Percentiles rank a stretch among this genome's conserved stretches.
Conservation (phyloP, 2,797 vertebrate species). For the Momotus momota region DNA sequence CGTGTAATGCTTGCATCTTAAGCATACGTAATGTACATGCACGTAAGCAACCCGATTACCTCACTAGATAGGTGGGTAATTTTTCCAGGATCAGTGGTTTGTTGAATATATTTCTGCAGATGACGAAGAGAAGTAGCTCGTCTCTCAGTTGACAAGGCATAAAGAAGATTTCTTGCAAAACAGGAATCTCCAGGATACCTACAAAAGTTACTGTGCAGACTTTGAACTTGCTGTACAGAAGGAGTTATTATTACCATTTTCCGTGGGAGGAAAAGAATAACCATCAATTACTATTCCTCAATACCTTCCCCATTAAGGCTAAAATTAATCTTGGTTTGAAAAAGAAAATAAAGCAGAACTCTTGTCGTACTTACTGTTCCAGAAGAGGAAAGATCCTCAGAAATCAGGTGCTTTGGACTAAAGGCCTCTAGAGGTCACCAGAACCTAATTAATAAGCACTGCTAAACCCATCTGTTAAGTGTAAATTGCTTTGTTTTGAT, state of each 20-base stretch:
- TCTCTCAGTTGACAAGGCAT: neutral
- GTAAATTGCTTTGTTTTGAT: neutral
- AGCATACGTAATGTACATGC: neutral
- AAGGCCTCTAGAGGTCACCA: slow-evolving; percentile 72
- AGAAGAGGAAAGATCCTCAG: neutral
- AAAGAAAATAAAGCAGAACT: neutral
- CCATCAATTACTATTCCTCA: neutral
- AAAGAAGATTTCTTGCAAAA: neutral
- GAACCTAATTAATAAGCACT: slow-evolving; percentile 33
- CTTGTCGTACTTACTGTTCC: neutral
- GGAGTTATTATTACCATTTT: neutral
- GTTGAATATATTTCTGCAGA: neutral
- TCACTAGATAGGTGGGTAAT: neutral
- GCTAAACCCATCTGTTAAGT: neutral
- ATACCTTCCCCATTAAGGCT: neutral
- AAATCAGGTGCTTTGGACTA: slow-evolving; percentile 11
- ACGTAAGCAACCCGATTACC: neutral
- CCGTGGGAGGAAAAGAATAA: neutral
- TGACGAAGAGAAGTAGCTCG: neutral
- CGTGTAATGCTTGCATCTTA: neutral
- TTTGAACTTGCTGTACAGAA: neutral
- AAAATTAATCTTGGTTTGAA: neutral
- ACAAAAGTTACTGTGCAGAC: neutral
- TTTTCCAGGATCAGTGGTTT: neutral
- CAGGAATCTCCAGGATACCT: neutral